Percentiles rank a stretch among this genome's conserved stretches.
Conservation (phyloP, 2,888 invertebrate species). For the Perdita meconis region DNA sequence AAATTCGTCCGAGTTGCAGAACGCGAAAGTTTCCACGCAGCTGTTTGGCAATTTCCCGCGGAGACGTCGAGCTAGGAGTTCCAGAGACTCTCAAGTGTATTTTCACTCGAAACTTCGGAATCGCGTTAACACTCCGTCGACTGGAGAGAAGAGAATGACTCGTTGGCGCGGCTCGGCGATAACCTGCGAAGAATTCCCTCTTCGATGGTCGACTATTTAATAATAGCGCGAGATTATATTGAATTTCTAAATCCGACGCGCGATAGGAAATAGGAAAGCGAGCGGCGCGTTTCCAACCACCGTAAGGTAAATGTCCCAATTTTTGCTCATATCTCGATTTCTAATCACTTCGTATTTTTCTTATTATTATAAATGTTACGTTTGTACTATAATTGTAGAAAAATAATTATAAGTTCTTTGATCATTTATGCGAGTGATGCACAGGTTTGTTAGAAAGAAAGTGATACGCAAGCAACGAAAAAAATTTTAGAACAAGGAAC, state of each 20-base stretch:
- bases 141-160: not conserved
- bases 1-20: not conserved
- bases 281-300: not conserved
- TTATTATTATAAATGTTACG: too few species aligned
- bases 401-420: too few species aligned
- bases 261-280: slow-evolving; percentile 29
- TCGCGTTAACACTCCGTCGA: not conserved
- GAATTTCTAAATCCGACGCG: slow-evolving; percentile 37
- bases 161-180: not conserved
- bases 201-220: not conserved
- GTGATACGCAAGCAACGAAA: too few species aligned
- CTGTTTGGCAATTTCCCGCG: not conserved
- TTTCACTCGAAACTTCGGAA: not conserved
- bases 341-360: too few species aligned
- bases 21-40: not conserved
- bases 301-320: too few species aligned
- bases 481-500: too few species aligned
- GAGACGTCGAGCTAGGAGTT: too few species aligned
- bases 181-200: not conserved
- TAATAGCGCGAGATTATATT: slow-evolving; percentile 20
- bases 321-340: too few species aligned
- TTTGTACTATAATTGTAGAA: too few species aligned
- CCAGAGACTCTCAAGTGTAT: not conserved
- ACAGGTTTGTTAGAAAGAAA: too few species aligned
- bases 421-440: too few species aligned